Conservation (phyloP, 2,113 vertebrate species). For the Cnemophilus loriae region DNA sequence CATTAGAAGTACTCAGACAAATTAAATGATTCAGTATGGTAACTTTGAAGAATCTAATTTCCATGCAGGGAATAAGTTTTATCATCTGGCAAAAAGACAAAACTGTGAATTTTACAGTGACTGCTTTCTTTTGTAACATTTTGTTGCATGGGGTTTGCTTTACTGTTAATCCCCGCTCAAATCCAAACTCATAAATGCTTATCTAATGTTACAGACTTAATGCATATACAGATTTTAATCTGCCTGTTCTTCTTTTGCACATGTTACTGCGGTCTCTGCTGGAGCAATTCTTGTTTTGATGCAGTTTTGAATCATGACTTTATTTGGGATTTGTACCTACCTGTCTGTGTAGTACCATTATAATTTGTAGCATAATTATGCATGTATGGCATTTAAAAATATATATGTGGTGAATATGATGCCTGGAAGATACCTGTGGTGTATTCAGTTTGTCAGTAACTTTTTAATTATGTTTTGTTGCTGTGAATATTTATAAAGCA, state of each 20-base stretch:
- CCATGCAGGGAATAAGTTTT: conserved; percentile 25
- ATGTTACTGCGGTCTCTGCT: not conserved
- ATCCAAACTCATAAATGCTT: not conserved
- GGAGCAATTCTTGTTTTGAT: not conserved
- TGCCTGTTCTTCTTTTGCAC: not conserved
- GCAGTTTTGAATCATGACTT: not conserved
- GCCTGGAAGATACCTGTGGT: not conserved
- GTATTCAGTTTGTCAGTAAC: not conserved
- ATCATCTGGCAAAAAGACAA: conserved; percentile 38
- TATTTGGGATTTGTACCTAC: not conserved
- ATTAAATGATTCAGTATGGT: conserved; percentile 58
- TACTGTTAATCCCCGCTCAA: not conserved
- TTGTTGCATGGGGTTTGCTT: conserved; percentile 20
- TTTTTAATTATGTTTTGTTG: not conserved
- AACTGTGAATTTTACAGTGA: not conserved
- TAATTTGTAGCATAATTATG: not conserved
- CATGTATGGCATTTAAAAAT: not conserved
- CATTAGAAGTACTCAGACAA: conserved; percentile 54
- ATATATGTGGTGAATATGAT: not conserved
- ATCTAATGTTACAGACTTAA: not conserved
- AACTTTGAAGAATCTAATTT: conserved; percentile 56
- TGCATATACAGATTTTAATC: not conserved
- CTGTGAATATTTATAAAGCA: not conserved
- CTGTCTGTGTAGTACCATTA: not conserved
- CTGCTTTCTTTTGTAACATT: conserved; percentile 8